phyloP scores from a whole-genome alignment of 2,113 vertebrate species.

The Desmodus rotundus region DNA sequence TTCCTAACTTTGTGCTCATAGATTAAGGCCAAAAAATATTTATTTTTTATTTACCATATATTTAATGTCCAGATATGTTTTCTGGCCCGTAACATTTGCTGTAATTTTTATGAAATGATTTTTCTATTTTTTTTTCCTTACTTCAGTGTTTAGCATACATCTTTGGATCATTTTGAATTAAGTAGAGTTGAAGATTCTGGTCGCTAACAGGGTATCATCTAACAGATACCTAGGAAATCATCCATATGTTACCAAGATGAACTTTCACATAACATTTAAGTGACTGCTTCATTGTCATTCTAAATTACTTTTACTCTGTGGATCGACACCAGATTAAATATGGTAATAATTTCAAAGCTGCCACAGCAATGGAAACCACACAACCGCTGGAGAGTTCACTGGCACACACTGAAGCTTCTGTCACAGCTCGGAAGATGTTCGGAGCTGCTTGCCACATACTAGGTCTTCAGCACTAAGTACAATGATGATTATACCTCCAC shows the following conservation, averaged over 20 bases:
- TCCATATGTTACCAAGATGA: background rate
- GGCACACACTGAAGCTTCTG: background rate
- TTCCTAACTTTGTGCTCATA: background rate
- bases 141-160: background rate
- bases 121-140: background rate
- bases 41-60: background rate
- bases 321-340: background rate
- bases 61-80: constrained; percentile 13
- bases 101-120: background rate
- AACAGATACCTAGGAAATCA: background rate
- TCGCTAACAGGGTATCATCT: background rate
- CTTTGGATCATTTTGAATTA: background rate
- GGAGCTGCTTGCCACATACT: background rate
- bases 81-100: background rate
- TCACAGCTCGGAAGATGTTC: background rate
- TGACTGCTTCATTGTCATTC: background rate
- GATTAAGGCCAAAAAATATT: background rate
- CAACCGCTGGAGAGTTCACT: background rate
- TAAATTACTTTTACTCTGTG: background rate
- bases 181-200: background rate
- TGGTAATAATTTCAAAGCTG: background rate
- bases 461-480: background rate
- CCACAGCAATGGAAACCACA: background rate
- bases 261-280: background rate
- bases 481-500: background rate